Base-by-base conservation (phyloP, 1,140 invertebrate species). In the Bombus picipes region DNA sequence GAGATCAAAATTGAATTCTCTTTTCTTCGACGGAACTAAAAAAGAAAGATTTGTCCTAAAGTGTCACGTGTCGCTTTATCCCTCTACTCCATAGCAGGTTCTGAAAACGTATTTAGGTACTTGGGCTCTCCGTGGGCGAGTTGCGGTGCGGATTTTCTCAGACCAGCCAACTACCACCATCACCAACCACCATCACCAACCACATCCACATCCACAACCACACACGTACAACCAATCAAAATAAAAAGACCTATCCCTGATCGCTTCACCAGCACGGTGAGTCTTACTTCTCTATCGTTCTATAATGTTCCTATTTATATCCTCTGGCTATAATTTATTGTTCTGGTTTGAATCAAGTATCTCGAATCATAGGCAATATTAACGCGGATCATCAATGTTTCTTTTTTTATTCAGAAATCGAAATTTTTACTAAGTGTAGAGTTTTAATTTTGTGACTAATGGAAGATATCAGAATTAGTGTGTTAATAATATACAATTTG, bases 241-340 rank as follows among this genome's bases (percentile, higher is more conserved):
- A 65, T 32, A 66, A 66, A 66, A 91, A 90, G 88, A 92, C 92
- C 90, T 90, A 90, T 93, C 91, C 92, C 83, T 91, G 92, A 93
- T 90, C 86, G 91, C 88, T 94, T 94, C 93, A 94, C 94, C 93
- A 89, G 88, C 92, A 94, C 92, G 94, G 94, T 94, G 94, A 94
- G 94, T 94, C 89, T 93, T 94, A 92, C 88, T 92, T 92, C 91
- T 93, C 90, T 92, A 85, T 91, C 90, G 85, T 93, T 93, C 91
- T 94, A 90, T 87, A 90, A 90, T 86, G 83, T 53, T 83, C 76
- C 86, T 81, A 73, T 82, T 83, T 88, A 71, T 83, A 74, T 80
- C 79, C 80, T 88, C 62, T 87, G 15, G 41, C 75, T 77, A 39
- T 28, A 22, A n/a, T 53, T 53, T 53, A 53, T 72, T 57, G 70